Evolutionary conservation across 2,113 vertebrate species (phyloP).

Genomic region (Caloenas nicobarica): DNA sequence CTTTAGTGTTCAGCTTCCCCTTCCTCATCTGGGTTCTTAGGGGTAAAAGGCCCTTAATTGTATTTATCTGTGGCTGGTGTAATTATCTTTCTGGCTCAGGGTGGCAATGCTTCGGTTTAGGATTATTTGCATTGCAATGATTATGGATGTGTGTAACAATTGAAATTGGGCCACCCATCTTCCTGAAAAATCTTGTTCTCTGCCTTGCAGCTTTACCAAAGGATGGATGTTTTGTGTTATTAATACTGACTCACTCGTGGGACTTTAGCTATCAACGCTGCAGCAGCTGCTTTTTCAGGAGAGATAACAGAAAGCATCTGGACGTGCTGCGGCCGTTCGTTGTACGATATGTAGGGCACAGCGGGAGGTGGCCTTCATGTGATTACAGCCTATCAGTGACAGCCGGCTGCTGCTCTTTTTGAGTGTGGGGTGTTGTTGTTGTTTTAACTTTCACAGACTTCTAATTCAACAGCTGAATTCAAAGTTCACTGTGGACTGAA

Average conservation of each 20-base stretch:
- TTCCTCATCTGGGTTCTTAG: background rate
- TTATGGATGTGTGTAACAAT: background rate
- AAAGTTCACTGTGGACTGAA: rapidly evolving
- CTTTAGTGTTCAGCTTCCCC: background rate
- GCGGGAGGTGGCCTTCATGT: background rate
- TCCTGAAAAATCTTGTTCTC: background rate
- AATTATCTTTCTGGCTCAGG: background rate
- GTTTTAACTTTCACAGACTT: background rate
- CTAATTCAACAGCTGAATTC: background rate
- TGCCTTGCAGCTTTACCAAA: background rate
- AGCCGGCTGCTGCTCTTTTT: background rate
- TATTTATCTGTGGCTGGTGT: background rate
- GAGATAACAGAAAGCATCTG: constrained; percentile 33
- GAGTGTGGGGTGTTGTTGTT: background rate
- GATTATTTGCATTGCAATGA: background rate
- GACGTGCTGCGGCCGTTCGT: background rate
- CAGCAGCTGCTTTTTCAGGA: background rate
- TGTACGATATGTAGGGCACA: background rate
- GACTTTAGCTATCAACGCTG: rapidly evolving
- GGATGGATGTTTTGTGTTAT: background rate
- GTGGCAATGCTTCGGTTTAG: background rate
- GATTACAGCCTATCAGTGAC: background rate
- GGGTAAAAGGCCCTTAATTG: background rate
- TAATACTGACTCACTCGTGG: background rate
- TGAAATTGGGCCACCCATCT: background rate